A percentile compares a stretch with the other conserved stretches of the same genome.
These are phyloP conservation scores for Heterochromis multidens DNA, from an alignment of 2,113 vertebrate species.

Conservation along the genomic window DNA sequence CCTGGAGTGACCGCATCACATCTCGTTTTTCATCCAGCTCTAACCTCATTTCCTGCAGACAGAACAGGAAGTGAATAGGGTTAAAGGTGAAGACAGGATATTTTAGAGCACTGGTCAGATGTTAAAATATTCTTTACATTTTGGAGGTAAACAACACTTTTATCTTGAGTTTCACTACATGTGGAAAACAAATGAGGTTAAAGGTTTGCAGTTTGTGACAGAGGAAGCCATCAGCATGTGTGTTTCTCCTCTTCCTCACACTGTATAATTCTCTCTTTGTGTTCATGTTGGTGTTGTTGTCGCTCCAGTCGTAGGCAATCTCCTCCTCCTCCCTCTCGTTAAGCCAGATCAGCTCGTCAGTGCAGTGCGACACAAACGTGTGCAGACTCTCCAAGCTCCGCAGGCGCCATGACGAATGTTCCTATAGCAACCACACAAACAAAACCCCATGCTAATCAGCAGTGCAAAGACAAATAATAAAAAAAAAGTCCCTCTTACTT, in stretches of 20 bases:
- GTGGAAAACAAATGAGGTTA: not conserved
- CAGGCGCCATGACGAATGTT: constrained; percentile 91
- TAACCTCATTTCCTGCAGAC: constrained; percentile 82
- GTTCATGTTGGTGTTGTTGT: constrained; percentile 85
- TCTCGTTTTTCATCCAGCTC: constrained; percentile 92
- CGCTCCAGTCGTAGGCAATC: constrained; percentile 95
- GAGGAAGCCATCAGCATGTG: not conserved
- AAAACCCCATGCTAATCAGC: constrained; percentile 30
- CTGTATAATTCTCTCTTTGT: constrained; percentile 87
- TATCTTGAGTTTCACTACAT: not conserved
- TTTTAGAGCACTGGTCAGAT: not conserved
- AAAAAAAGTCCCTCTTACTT: not conserved
- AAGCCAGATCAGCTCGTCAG: constrained; percentile 95
- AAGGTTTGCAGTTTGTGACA: not conserved
- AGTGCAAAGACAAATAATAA: not conserved
- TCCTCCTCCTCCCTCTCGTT: constrained; percentile 98
- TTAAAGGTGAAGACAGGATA: not conserved
- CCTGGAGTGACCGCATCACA: constrained; percentile 87
- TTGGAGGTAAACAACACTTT: not conserved
- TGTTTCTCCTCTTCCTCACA: constrained; percentile 2
- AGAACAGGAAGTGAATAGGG: not conserved
- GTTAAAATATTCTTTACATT: not conserved
- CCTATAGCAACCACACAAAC: constrained; percentile 76
- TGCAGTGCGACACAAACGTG: constrained; percentile 87
- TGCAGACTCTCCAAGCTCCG: constrained; percentile 90